phyloP scores from a whole-genome alignment of 2,888 invertebrate species.

The Selenia dentaria region DNA sequence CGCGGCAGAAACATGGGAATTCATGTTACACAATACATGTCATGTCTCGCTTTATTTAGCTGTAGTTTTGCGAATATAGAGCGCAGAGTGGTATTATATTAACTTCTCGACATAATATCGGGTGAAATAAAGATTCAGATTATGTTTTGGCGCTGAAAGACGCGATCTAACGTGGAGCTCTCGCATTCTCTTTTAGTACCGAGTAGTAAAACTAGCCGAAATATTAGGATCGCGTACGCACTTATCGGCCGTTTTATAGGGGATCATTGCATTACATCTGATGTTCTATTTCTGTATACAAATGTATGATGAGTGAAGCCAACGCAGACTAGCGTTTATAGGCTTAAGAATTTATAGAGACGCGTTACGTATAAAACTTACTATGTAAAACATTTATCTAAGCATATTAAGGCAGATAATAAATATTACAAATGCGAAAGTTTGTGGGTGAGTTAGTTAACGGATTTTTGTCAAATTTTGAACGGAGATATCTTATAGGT shows the following conservation, averaged over 20 bases:
- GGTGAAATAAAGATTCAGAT: slow-evolving; percentile 53
- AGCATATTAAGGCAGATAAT: too few species aligned
- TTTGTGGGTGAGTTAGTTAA: too few species aligned
- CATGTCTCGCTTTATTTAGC: slow-evolving; percentile 47
- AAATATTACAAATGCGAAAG: too few species aligned
- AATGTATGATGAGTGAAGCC: slow-evolving; percentile 40
- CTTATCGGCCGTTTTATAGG: slow-evolving; percentile 48
- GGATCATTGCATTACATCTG: slow-evolving; percentile 50
- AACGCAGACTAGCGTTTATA: slow-evolving; percentile 14
- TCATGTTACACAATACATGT: slow-evolving; percentile 45
- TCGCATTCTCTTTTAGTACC: slow-evolving; percentile 48
- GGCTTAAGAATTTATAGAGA: neutral
- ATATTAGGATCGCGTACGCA: slow-evolving; percentile 45
- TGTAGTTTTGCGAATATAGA: slow-evolving; percentile 52
- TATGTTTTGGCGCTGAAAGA: slow-evolving; percentile 47
- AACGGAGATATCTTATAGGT: too few species aligned
- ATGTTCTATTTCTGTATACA: slow-evolving; percentile 50
- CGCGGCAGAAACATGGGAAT: slow-evolving; percentile 44
- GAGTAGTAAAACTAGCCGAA: slow-evolving; percentile 50
- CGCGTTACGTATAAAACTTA: too few species aligned
- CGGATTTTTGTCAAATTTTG: too few species aligned
- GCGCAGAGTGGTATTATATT: slow-evolving; percentile 57
- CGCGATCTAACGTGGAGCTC: slow-evolving; percentile 23
- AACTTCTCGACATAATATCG: slow-evolving; percentile 54
- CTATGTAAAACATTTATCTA: too few species aligned